Base-by-base conservation (phyloP, 2,797 vertebrate genomes). In the Geotria australis region DNA sequence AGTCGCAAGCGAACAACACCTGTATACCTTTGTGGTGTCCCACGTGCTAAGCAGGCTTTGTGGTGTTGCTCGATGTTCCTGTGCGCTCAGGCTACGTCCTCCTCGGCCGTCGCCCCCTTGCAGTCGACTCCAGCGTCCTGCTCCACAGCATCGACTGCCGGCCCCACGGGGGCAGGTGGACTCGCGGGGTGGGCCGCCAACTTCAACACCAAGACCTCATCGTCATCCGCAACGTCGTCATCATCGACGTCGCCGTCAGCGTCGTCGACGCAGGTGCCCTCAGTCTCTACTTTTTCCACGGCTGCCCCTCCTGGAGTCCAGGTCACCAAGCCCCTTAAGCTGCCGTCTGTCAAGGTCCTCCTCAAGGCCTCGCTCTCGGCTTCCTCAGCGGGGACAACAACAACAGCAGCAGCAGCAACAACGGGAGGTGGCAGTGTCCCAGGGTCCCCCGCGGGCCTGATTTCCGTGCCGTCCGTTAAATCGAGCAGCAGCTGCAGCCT, bases 141-240 rank as follows among this genome's bases (percentile, higher is more conserved):
- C 51, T 55, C 51, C 51, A 3, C 51, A 7, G 51, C 24, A 51
- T 24, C 73, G 62, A 71, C 63, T 47, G 68, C 76, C 60, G 76
- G 83, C 49, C 77, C 74, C 57, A 74, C 84, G 46, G 73, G 77
- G 48, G 68, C 76, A 46, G 85, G 81, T 59, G 86, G 81, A 59
- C 80, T 96, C 47, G 86, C 79, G 8, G 89, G 83, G 57, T 96
- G 89, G 89, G 86, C 88, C 56, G 89, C 83, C 7, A 55, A 55
- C 51, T 89, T 94, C 63, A 83, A 74, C 47, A 83, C 83, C 65
- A 95, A 95, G 72, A 85, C 81, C 2, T 76, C 70, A 56, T 72
- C 81, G 56, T 70, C 82, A 24, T 73, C 74, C 55, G 73, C 81
- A 4, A 72, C 78, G 47, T 69, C 73, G 63, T 65, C 81, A 63